Percentiles rank a stretch among this genome's conserved stretches.
These are phyloP conservation scores for Parnassius orleans DNA, from an alignment of 2,888 invertebrate genomes.

Conservation along the genomic window DNA sequence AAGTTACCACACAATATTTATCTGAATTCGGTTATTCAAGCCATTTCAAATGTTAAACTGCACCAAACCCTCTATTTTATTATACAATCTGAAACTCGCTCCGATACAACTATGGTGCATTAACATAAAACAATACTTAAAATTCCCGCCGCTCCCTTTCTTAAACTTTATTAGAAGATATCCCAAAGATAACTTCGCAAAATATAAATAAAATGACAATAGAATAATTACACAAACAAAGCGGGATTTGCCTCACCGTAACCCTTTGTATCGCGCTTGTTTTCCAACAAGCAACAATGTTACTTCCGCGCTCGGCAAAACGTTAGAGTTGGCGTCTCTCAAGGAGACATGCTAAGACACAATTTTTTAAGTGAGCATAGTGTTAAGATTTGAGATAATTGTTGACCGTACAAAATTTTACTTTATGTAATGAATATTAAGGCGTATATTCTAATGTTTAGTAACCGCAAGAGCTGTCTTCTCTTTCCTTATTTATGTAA, in stretches of 20 bases:
- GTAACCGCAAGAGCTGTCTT: background rate
- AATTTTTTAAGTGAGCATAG: conserved; percentile 13
- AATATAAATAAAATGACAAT: conserved; percentile 78
- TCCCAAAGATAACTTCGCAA: conserved; percentile 64
- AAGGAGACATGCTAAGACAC: conserved; percentile 18
- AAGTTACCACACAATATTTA: background rate
- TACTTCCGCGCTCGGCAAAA: conserved; percentile 25
- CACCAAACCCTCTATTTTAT: background rate
- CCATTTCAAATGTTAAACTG: background rate
- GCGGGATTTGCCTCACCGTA: conserved; percentile 45
- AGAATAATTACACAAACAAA: conserved; percentile 65
- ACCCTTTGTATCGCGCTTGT: conserved; percentile 41
- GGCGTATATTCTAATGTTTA: background rate
- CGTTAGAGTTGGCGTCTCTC: conserved; percentile 10
- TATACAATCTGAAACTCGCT: conserved; percentile 24
- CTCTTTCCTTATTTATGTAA: conserved; percentile 8
- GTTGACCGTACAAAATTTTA: background rate
- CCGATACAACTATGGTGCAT: conserved; percentile 62
- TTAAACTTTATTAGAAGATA: conserved; percentile 73
- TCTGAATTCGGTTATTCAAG: background rate
- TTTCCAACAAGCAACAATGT: conserved; percentile 26
- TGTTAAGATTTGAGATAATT: background rate
- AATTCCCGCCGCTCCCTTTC: conserved; percentile 56
- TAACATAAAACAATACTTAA: conserved; percentile 77
- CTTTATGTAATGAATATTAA: background rate